Conservation (phyloP, 2,797 vertebrate species). For the Gymnothorax reevesii region DNA sequence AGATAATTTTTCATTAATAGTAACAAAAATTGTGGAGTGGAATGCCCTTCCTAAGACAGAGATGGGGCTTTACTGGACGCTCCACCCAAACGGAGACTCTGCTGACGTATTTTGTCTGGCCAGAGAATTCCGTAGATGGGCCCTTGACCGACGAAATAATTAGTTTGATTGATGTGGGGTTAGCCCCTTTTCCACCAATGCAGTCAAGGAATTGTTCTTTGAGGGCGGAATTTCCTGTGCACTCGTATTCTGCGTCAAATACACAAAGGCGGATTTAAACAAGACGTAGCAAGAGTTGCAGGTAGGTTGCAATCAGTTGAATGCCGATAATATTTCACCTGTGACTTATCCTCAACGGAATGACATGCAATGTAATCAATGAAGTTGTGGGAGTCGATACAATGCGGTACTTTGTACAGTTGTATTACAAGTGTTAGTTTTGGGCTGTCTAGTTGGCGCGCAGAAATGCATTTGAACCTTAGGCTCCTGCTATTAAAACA, state of each 20-base stretch:
- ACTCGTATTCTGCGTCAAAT: constrained; percentile 17
- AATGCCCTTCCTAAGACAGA: background rate
- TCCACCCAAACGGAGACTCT: constrained; percentile 12
- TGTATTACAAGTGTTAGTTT: background rate
- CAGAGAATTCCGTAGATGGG: too few relatives aligned
- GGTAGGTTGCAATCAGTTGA: background rate
- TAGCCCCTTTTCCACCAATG: constrained; percentile 9
- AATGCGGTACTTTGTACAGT: background rate
- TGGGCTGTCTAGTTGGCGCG: background rate
- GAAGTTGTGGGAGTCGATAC: background rate
- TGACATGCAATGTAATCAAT: background rate
- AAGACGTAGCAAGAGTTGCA: background rate
- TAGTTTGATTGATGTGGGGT: constrained; percentile 1
- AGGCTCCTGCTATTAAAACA: too few relatives aligned
- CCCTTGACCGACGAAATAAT: background rate
- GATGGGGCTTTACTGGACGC: background rate
- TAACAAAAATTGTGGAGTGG: background rate
- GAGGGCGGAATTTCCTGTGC: constrained; percentile 20
- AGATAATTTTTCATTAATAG: background rate
- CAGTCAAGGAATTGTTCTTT: background rate
- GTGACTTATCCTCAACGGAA: background rate
- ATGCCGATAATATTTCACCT: background rate
- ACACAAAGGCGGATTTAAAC: constrained; percentile 19
- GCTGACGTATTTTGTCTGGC: background rate
- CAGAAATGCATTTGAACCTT: background rate